Conservation (phyloP, 2,888 invertebrate genomes). For the Anthophora plumipes region DNA sequence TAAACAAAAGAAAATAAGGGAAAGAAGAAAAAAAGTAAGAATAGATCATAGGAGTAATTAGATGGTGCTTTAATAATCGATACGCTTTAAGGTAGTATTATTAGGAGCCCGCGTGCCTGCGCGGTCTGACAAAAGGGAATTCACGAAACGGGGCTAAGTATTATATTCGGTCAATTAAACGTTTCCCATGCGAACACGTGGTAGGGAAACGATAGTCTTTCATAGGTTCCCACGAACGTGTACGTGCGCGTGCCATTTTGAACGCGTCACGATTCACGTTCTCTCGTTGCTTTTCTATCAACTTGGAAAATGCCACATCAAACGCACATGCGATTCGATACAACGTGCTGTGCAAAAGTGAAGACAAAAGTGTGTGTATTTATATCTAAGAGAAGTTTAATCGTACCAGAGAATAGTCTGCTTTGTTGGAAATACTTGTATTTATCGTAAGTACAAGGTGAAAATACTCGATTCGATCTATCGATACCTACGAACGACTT, state of each 20-base stretch:
- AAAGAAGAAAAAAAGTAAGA: not conserved
- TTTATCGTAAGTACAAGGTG: not conserved
- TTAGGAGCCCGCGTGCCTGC: conserved; percentile 63
- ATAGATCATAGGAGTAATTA: conserved; percentile 72
- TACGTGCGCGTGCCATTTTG: not conserved
- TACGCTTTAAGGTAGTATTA: conserved; percentile 75
- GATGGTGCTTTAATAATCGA: conserved; percentile 78
- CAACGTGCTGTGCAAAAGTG: too few relatives aligned
- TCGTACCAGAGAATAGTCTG: conserved; percentile 3
- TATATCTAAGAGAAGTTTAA: conserved; percentile 39
- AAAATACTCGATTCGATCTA: not conserved
- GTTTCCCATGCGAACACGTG: conserved; percentile 19
- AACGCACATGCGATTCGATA: not conserved
- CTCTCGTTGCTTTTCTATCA: not conserved
- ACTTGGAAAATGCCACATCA: not conserved
- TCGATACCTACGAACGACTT: not conserved
- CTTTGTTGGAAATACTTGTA: not conserved
- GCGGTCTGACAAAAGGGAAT: conserved; percentile 55
- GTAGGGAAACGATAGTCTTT: conserved; percentile 38
- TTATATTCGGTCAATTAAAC: conserved; percentile 52
- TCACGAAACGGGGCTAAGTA: conserved; percentile 19
- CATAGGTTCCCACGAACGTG: conserved; percentile 6
- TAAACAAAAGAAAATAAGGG: conserved; percentile 26
- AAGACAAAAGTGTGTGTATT: not conserved
- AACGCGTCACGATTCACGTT: not conserved